Base-by-base conservation (phyloP, 2,113 vertebrate species). In the Formicarius rufipectus region DNA sequence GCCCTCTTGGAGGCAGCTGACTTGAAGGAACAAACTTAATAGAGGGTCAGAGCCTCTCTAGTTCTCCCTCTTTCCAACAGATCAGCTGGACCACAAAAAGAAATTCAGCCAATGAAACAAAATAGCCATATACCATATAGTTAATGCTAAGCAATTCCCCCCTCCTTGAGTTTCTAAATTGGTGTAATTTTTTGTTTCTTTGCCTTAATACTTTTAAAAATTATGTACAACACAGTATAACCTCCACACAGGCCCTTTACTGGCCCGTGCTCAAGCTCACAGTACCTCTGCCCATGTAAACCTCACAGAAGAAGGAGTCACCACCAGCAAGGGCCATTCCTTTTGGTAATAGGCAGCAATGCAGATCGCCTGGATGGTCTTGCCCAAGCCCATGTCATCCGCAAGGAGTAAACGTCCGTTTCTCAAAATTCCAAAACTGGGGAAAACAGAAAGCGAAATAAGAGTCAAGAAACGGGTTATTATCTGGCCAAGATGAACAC, bases 381-480 rank as follows among this genome's bases (percentile, higher is more conserved):
- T 99, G 72, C 99, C 99, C 94, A 99, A 97, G 37, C 99, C 99
- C 99, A 99, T 99, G 97, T 99, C 99, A 83, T 99, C 99, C 0
- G 99, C 99, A 19, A 99, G 97, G 14, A 99, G 99, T 86, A 99
- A 98, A 40, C 99, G 99, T 58, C 99, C 99, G 33, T 98, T 98
- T 79, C 98, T 98, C 7, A 97, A 98, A 89, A 99, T 97, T 10
- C 99, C 99, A 80, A 99, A 99, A 96, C 99, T 99, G 96, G 4
- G 50, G 8, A 82, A 91, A 83, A 53, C 0, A 91, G 82, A 55
- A 24, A 56, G 31, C 59, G 31, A 33, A 37, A 52, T 3, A 22
- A 31, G 58, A 82, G 58, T 47, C 49, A 79, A 59, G 20, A 74
- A 71, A 63, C 12, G 9, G 7, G 13, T 76, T 63, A 58, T 2